These are phyloP conservation scores for Euphydryas editha DNA, from an alignment of 2,888 invertebrate genomes.

Conservation along the genomic window DNA sequence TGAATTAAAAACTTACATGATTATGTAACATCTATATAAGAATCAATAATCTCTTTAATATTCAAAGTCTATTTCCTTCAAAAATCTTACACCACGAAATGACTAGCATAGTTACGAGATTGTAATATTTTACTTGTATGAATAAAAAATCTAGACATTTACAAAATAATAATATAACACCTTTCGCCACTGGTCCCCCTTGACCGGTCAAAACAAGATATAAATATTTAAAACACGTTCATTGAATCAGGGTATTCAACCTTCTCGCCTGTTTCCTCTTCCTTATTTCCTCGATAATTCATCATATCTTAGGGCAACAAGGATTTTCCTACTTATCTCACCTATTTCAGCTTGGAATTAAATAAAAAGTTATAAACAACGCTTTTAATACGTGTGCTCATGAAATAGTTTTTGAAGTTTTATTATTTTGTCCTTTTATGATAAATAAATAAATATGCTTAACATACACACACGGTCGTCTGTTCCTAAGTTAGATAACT, in stretches of 20 bases:
- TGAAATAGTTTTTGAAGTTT: neutral
- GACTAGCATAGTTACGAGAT: too few relatives aligned
- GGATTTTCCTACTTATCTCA: slow-evolving; percentile 26
- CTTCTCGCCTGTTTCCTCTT: slow-evolving; percentile 28
- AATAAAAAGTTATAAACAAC: neutral
- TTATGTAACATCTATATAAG: too few relatives aligned
- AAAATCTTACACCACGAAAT: too few relatives aligned
- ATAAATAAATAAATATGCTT: too few relatives aligned
- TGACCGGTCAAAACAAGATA: slow-evolving; percentile 12
- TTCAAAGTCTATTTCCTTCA: too few relatives aligned
- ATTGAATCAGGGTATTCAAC: slow-evolving; percentile 12
- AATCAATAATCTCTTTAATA: too few relatives aligned
- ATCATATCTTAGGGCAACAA: slow-evolving; percentile 19
- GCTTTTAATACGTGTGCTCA: neutral
- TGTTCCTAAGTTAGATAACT: too few relatives aligned
- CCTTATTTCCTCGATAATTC: slow-evolving; percentile 27
- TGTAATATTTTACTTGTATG: too few relatives aligned
- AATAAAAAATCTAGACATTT: neutral
- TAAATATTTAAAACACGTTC: slow-evolving; percentile 2
- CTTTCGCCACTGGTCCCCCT: slow-evolving; percentile 1
- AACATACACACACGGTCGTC: too few relatives aligned
- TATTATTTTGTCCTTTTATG: too few relatives aligned
- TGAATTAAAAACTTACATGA: neutral
- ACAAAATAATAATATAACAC: neutral
- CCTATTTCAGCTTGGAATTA: neutral